Evolutionary conservation across 1,140 invertebrate species (phyloP), one percentile per base, ranked within the genome.

Genomic region (Dolichoris vasculosae): DNA sequence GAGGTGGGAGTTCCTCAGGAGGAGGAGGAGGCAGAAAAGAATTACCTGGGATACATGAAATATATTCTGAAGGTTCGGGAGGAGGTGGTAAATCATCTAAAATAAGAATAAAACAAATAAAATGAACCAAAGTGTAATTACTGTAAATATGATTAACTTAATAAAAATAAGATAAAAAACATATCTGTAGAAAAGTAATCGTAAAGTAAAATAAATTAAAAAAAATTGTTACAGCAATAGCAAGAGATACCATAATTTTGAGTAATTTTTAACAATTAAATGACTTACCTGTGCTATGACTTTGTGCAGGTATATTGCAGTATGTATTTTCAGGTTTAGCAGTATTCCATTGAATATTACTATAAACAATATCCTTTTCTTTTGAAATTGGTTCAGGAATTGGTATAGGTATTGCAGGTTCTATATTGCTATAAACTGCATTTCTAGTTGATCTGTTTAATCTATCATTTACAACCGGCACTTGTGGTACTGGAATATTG

Each of bases 1-100:
- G 96, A 76, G 96, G 96, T 71, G 95, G 94, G 85, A 96, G 93
- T 88, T 97, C 96, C 48, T 97, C 96, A 38, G 95, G 95, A 38
- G 95, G 95, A 38, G 95, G 95, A 23, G 95, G 95, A 85, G 95
- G n/a, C n/a, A n/a, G 95, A 88, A 95, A 94, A 43, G 93, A 93
- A 46, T 93, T 93, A 64, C 93, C 92, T 1, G 93, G 90, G 64
- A 93, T 91, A 82, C 93, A 94, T 51, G 94, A 92, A 86, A 94
- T 92, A 80, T 94, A 94, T 82, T 94, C 94, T 11, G 91, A 92
- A 78, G 91, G 94, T 91, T 92, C 93, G 23, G 94, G 95, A 23
- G 94, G 95, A 64, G 94, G 95, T 85, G 94, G 95, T 88, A 95
- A 93, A 90, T 95, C 94, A 87, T 95, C 94, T 93, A 71, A 64